These are phyloP conservation scores for Falco concolor DNA, from an alignment of 2,797 vertebrate genomes.

Conservation along the genomic window DNA sequence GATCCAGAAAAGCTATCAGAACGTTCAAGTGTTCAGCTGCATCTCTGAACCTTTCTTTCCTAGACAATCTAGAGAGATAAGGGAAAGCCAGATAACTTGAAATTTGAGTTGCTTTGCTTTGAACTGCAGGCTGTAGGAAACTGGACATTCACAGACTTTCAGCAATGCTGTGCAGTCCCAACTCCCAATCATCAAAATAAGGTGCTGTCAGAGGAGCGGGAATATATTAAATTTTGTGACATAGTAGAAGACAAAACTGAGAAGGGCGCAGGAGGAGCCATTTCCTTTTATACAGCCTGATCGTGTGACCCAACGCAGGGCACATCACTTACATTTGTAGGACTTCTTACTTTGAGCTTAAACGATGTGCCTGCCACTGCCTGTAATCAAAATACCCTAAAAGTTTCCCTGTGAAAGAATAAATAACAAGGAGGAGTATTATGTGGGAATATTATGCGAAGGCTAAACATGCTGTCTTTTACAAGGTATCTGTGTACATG, in stretches of 20 bases:
- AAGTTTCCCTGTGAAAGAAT: not conserved
- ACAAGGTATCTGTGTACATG: not conserved
- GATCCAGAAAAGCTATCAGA: not conserved
- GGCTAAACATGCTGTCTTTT: not conserved
- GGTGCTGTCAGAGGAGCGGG: not conserved
- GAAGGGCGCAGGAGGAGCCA: not conserved
- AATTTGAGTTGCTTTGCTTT: not conserved
- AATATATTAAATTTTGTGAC: not conserved
- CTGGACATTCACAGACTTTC: not conserved
- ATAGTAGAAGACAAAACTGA: not conserved
- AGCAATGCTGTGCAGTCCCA: not conserved
- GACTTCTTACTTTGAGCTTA: not conserved
- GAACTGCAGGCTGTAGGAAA: not conserved
- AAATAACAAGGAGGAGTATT: not conserved
- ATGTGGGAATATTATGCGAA: not conserved
- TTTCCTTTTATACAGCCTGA: not conserved
- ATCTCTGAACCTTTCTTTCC: not conserved
- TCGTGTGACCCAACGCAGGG: not conserved
- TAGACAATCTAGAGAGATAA: not conserved
- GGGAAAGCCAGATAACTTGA: not conserved
- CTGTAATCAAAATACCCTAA: not conserved
- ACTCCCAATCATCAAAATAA: not conserved
- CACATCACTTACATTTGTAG: not conserved
- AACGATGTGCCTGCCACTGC: not conserved
- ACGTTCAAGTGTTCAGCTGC: not conserved